Conservation (phyloP, 2,888 invertebrate genomes). For the Oscheius sp. region DNA sequence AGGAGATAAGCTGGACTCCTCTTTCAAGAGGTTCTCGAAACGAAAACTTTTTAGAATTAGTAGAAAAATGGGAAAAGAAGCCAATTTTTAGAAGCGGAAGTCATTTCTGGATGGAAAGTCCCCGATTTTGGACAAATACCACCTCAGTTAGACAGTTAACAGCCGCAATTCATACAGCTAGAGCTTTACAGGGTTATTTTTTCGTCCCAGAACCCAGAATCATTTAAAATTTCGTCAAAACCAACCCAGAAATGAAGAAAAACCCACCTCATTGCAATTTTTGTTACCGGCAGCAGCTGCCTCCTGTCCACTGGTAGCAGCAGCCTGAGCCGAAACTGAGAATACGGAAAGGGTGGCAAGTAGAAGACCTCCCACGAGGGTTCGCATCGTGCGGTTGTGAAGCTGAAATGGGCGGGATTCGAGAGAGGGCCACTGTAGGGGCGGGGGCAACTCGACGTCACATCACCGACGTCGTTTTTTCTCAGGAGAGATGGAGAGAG, state of each 20-base stretch:
- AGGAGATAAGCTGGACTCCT: too few species aligned
- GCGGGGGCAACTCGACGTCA: constrained; percentile 11
- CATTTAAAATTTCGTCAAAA: too few species aligned
- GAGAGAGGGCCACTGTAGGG: constrained; percentile 11
- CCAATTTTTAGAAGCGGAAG: too few species aligned
- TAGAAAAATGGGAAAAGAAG: too few species aligned
- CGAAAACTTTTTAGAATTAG: too few species aligned
- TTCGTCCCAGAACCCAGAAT: too few species aligned
- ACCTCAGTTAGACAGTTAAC: neutral
- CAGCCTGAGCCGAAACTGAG: neutral
- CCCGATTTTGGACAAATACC: too few species aligned
- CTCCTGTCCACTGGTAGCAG: neutral
- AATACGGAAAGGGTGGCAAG: constrained; percentile 33
- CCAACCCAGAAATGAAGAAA: neutral
- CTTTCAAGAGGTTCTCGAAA: too few species aligned
- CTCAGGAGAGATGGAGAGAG: too few species aligned
- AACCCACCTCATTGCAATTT: constrained; percentile 38
- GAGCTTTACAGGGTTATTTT: too few species aligned
- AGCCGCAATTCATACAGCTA: neutral
- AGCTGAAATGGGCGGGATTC: constrained; percentile 14
- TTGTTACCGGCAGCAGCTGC: constrained; percentile 12
- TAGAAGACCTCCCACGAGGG: constrained; percentile 34
- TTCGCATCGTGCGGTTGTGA: constrained; percentile 32
- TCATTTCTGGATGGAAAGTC: too few species aligned
- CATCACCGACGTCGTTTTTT: too few species aligned